Evolutionary conservation across 1,140 invertebrate species (phyloP), one percentile per base, ranked within the genome.

Genomic region (Forficula auricularia): DNA sequence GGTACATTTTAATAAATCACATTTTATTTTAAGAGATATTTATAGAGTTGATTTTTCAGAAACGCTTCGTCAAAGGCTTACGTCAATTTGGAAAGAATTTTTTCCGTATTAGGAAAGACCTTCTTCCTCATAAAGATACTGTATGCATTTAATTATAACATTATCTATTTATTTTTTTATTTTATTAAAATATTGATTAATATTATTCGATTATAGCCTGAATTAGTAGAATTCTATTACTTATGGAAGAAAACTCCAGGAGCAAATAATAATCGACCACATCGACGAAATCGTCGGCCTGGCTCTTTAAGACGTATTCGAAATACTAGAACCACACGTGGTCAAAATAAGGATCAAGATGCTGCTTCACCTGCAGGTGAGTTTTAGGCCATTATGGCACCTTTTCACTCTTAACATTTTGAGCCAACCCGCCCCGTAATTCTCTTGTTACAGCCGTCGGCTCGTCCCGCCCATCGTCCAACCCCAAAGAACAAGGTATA

Each of bases 191-290:
- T 34, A 15, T 33, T 32, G 20, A 16, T 32, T 4, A 22, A 8
- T n/a, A 13, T 44, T 42, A 48, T 43, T 55, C 31, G 49, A 67
- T n/a, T 69, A 18, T 58, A 85, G 81, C 78, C 88, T 33, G 91
- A 98, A 57, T 66, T 98, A 52, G 90, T 99, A 19, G 91, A 97
- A 58, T 98, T 89, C 67, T 99, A 98, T 64, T 99, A 99, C 67
- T 72, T 97, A 58, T 99, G 94, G 95, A 99, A 99, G 68, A 99
- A 98, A 67, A 97, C 92, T n/a, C 89, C 92, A n/a, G 86, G 86
- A 52, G 92, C 92, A 35, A 86, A 88, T 58, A 88, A 85, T 60
- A 88, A 90, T 62, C 71, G 90, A 43, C 89, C 89, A 15, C 87
- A 94, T 57, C 70, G 89, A 41, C 70, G 90, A 27, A 67, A 69